These are phyloP conservation scores for Lepisosteus oculatus DNA, from an alignment of 2,113 vertebrate genomes.

Conservation along the genomic window DNA sequence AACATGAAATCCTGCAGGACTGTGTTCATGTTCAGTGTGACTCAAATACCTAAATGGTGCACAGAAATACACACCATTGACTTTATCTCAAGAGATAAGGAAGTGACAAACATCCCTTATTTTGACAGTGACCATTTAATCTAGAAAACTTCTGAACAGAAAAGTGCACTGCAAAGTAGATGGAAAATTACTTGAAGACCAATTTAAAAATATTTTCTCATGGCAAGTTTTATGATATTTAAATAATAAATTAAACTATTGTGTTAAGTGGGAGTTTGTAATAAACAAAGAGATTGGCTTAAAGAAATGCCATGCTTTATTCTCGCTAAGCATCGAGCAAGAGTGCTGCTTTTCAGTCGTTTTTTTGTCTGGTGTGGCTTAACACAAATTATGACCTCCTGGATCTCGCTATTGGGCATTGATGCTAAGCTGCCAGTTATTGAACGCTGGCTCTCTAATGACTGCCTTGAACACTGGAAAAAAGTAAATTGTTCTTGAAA, in stretches of 20 bases:
- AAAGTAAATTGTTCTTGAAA: conserved; percentile 3
- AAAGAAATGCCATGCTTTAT: not conserved
- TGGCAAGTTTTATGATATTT: conserved; percentile 21
- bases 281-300: not conserved
- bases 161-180: not conserved
- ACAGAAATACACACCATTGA: not conserved
- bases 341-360: not conserved
- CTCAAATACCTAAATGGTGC: not conserved
- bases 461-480: conserved; percentile 19
- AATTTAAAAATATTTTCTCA: conserved; percentile 27
- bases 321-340: not conserved
- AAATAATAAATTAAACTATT: not conserved
- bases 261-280: not conserved
- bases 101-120: conserved; percentile 1
- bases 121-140: not conserved
- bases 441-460: not conserved
- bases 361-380: not conserved
- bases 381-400: not conserved
- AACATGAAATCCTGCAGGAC: no score
- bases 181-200: conserved; percentile 29
- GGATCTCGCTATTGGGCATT: not conserved
- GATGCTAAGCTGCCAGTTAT: not conserved
- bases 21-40: not conserved
- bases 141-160: not conserved
- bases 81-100: not conserved